phyloP scores from a whole-genome alignment of 2,113 vertebrate genomes.

The Podilymbus podiceps region DNA sequence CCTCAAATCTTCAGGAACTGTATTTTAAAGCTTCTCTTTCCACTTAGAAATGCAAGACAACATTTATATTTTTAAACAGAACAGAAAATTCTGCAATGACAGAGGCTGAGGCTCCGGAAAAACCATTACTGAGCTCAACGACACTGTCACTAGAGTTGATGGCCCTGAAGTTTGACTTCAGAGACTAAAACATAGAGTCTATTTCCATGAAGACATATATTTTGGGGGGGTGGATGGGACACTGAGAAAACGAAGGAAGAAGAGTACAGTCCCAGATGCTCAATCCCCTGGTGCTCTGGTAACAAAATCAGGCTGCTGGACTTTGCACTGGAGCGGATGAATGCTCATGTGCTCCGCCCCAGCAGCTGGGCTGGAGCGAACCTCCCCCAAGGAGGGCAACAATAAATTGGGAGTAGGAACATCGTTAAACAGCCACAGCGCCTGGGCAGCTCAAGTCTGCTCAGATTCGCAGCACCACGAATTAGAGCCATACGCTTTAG shows the following conservation, averaged over 20 bases:
- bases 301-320: background rate
- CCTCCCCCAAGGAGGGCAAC: background rate
- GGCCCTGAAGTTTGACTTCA: background rate
- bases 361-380: background rate
- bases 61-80: background rate
- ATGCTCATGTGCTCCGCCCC: accelerated
- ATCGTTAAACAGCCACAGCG: background rate
- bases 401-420: background rate
- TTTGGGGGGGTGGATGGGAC: accelerated
- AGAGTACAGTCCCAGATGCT: background rate
- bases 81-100: background rate
- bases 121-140: background rate
- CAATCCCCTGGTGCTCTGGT: accelerated
- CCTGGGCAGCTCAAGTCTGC: background rate
- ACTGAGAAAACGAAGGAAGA: background rate
- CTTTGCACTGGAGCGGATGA: background rate
- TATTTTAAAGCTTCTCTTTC: background rate
- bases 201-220: background rate
- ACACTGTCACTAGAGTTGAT: background rate
- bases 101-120: background rate
- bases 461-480: accelerated
- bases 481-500: background rate
- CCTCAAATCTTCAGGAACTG: background rate
- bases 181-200: background rate
- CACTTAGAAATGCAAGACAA: background rate